Base-by-base conservation (phyloP, 2,113 vertebrate genomes). In the Spilogale gracilis region DNA sequence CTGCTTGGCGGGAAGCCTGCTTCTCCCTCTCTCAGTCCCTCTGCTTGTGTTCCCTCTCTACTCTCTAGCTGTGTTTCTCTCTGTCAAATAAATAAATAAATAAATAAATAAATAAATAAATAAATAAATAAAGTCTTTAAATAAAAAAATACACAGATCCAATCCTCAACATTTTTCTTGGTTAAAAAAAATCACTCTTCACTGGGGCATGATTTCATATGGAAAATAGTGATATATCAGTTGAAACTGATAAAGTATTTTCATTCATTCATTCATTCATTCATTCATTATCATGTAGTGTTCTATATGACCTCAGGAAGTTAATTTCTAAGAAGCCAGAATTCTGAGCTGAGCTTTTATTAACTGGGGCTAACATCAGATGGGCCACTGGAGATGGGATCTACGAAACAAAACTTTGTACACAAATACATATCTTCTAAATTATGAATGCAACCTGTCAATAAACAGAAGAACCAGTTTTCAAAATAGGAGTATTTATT, bases 321-420 rank as follows among this genome's bases (percentile, higher is more conserved):
- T 79, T 89, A 63, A 69, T 71, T 71, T 93, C 58, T 94, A 48
- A 27, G 52, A 27, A 18, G 5, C 2, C 27, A 76, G 18, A 43
- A 71, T 89, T 96, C 60, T 67, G 54, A 52, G 61, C 6, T 86
- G 43, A 97, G 73, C 6, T 18, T 96, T 96, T 92, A 78, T 61
- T 71, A 89, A 84, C 54, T 79, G 82, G 23, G 38, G 58, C 48
- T 82, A 76, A 94, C 84, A 73, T 89, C 30, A 86, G 52, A 65
- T 4, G 61, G 27, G 16, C 2, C 73, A 23, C 0, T n/a, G 17
- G 7, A 67, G 27, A 48, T 43, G 3, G 5, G 25, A 32, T 94
- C 58, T 32, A 76, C 74, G 38, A 38, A 84, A 43, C 20, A 90
- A 63, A 74, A 32, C 1, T 60, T 32, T 56, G 27, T 32, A 74